These are phyloP conservation scores for Ophion obscuratus DNA, from an alignment of 2,888 invertebrate species.

Conservation along the genomic window DNA sequence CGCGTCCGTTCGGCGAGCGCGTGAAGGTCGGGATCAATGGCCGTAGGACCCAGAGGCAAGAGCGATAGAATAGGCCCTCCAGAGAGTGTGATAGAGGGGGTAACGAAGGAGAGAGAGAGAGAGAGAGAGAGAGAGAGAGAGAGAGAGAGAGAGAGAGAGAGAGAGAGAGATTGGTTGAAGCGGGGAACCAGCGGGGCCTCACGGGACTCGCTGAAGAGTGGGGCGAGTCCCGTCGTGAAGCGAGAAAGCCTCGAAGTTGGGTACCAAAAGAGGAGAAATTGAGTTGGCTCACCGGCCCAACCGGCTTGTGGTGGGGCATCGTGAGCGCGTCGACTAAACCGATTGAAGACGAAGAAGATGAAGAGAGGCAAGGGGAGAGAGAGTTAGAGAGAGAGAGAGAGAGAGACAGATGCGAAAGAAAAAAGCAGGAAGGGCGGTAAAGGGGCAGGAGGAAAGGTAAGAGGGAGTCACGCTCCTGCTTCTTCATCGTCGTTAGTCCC, in stretches of 20 bases:
- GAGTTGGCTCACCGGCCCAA: conserved; percentile 76
- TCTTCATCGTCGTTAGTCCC: conserved; percentile 69
- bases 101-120: conserved; percentile 30
- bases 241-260: conserved; percentile 73
- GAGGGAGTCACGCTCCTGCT: conserved; percentile 68
- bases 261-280: conserved; percentile 82
- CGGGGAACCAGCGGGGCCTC: conserved; percentile 53
- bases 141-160: conserved; percentile 25
- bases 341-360: conserved; percentile 62
- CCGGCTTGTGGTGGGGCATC: conserved; percentile 59
- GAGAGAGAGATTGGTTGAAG: conserved; percentile 36
- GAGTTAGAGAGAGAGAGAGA: conserved; percentile 18
- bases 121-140: conserved; percentile 34
- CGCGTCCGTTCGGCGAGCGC: conserved; percentile 83
- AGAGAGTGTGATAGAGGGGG: conserved; percentile 44
- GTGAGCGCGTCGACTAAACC: conserved; percentile 64
- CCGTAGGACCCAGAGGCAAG: conserved; percentile 81
- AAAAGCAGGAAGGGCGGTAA: conserved; percentile 44
- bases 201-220: conserved; percentile 52
- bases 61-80: conserved; percentile 45
- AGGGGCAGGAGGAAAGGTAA: conserved; percentile 47
- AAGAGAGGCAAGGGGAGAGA: conserved; percentile 41
- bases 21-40: conserved; percentile 84
- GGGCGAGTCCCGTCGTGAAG: conserved; percentile 61
- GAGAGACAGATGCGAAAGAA: conserved; percentile 22